Evolutionary conservation across 92 coral and sea anemone genomes (phyloP).

Genomic region (Galaxea fascicularis): DNA sequence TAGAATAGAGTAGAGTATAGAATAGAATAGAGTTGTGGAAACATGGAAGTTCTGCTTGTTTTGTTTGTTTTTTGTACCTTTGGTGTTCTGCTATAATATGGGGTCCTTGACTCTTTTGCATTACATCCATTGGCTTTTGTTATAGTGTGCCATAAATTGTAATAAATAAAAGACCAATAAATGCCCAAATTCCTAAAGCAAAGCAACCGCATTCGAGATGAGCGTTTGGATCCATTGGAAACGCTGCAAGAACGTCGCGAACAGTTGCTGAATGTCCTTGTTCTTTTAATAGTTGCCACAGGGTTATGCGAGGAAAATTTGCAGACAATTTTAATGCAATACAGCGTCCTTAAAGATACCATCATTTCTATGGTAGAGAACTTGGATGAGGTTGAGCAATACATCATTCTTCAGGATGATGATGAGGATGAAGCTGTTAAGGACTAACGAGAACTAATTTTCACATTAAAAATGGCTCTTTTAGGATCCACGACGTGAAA

Average conservation of each 20-base stretch:
- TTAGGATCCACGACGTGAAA: slow-evolving; percentile 5
- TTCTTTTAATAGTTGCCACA: slow-evolving; percentile 2
- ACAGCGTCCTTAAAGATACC: slow-evolving; percentile 11
- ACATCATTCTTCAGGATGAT: slow-evolving; percentile 21
- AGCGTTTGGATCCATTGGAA: slow-evolving; percentile 31
- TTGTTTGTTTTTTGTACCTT: no score
- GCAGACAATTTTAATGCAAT: slow-evolving; percentile 1
- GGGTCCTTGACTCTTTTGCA: no score
- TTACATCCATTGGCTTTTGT: no score
- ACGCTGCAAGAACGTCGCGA: slow-evolving; percentile 36
- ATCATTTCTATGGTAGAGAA: slow-evolving; percentile 8
- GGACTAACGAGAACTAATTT: slow-evolving; percentile 19
- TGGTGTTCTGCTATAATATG: no score
- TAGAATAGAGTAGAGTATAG: no score
- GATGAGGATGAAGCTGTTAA: slow-evolving; percentile 20
- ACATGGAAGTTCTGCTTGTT: no score
- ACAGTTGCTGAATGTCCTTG: slow-evolving; percentile 24
- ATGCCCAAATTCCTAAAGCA: no score
- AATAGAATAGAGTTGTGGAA: no score
- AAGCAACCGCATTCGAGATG: slow-evolving; percentile 29
- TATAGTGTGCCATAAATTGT: no score
- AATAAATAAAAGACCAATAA: no score
- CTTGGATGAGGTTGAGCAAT: slow-evolving; percentile 17
- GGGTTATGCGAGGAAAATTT: slow-evolving; percentile 10
- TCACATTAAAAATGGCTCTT: slow-evolving; percentile 6